A percentile compares a stretch with the other conserved stretches of the same genome.
Evolutionary conservation across 2,797 vertebrate species (phyloP).

Genomic region (Cynopterus sphinx): DNA sequence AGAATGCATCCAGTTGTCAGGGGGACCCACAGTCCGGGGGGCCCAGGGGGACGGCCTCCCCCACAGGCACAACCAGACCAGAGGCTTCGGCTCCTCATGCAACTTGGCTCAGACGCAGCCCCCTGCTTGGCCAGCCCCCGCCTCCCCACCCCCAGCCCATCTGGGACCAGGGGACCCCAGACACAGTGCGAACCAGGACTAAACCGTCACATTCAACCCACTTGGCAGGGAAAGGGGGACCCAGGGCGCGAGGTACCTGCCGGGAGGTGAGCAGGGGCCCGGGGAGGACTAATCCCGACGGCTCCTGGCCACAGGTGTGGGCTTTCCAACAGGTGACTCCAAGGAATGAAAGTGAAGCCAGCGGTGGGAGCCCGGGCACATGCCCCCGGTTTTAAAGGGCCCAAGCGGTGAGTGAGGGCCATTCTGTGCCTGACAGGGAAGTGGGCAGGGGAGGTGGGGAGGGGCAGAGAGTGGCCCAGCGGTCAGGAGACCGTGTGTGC

Average conservation of each 20-base stretch:
- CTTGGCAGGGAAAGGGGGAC: not conserved
- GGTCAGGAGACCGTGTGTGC: not conserved
- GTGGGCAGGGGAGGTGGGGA: not conserved
- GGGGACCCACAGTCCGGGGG: not conserved
- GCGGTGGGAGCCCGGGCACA: not conserved
- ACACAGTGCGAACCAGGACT: not conserved
- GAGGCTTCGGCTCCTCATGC: not conserved
- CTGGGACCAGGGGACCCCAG: not conserved
- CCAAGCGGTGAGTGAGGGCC: accelerated
- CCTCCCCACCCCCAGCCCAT: not conserved
- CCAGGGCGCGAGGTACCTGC: not conserved
- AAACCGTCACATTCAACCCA: accelerated
- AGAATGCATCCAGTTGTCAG: not conserved
- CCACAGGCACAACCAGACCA: too few relatives aligned
- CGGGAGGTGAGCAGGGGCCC: accelerated
- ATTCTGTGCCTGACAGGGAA: not conserved
- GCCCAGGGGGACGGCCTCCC: not conserved
- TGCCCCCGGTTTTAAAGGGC: not conserved
- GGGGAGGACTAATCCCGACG: accelerated
- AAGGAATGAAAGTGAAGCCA: accelerated
- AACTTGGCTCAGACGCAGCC: accelerated
- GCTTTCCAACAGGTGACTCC: not conserved
- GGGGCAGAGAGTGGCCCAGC: not conserved
- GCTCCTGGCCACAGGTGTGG: not conserved
- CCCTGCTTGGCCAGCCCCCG: not conserved